Base-by-base conservation (phyloP, 2,888 invertebrate genomes). In the Chrysolina haemoptera region DNA sequence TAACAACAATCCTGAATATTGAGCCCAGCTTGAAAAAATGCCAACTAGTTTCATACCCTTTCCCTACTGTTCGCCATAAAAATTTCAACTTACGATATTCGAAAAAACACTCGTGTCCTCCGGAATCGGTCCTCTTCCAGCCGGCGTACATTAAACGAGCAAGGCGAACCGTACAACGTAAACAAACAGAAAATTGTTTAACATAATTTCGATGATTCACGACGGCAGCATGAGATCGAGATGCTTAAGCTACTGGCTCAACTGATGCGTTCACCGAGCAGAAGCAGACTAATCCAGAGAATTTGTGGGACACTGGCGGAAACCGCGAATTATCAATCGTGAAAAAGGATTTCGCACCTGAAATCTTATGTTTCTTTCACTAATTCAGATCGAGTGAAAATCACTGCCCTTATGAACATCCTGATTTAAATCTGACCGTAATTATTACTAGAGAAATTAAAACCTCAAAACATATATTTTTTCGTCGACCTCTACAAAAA, bases 91-190 rank as follows among this genome's bases (percentile, higher is more conserved):
- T 90, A 92, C 91, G 90, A 89, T 92, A 92, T 90, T 92, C 92
- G 84, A 92, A 88, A 90, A 91, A 92, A 89, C 92, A 92, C 89
- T 93, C 93, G 89, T 91, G 89, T 87, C 92, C 92, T 82, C 92
- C 92, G 75, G 92, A 92, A 83, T 91, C 91, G 86, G 92, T 92
- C 88, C 91, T 90, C 86, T 90, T 89, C 88, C 91, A 91, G 85
- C 91, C 92, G 88, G 90, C 91, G 89, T 91, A 91, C 91, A 92
- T 92, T 73, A 84, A 85, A 70, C 66, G 55, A 64, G 35, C 50
- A 20, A 35, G 3, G 8, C 35, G 18, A 48, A 35, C 50, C 66
- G 35, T 16, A 27, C 22, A 50, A 16, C 41, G 43, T 50, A 50
- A 55, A 53, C 35, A 46, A 63, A 48, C 53, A 53, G 20, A 53